phyloP scores from a whole-genome alignment of 1,140 invertebrate species.

The Dinothrombium tinctorium region DNA sequence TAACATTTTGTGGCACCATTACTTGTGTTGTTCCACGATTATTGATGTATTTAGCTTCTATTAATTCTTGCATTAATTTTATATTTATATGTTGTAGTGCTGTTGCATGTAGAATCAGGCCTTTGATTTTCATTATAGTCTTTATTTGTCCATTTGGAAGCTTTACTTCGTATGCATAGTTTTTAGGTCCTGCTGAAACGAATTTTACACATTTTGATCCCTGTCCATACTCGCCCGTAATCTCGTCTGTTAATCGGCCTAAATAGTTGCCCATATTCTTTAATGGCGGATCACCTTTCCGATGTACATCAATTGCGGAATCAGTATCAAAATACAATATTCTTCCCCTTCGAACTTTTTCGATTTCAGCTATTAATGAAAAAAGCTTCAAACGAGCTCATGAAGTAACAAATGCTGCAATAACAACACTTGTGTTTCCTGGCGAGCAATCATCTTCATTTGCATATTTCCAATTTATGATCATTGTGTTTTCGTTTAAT shows the following conservation, averaged over 20 bases:
- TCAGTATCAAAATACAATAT: slow-evolving; percentile 3
- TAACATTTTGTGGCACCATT: too few species aligned
- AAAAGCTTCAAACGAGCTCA: slow-evolving; percentile 4
- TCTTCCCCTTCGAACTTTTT: background rate
- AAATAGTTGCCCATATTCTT: slow-evolving; percentile 3
- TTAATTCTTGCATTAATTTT: too few species aligned
- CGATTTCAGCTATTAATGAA: background rate
- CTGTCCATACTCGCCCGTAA: too few species aligned
- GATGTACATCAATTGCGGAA: background rate
- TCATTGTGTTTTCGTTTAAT: too few species aligned
- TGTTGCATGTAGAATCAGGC: too few species aligned
- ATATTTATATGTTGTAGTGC: too few species aligned
- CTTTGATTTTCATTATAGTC: too few species aligned
- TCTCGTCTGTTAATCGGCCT: slow-evolving; percentile 7
- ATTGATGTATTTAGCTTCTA: too few species aligned
- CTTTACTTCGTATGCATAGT: slow-evolving; percentile 6
- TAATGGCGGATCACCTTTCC: background rate
- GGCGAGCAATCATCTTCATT: background rate
- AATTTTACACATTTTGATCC: background rate
- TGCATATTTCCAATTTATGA: background rate
- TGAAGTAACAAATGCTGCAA: slow-evolving; percentile 2
- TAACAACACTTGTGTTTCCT: background rate
- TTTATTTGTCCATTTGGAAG: background rate
- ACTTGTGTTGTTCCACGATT: too few species aligned
- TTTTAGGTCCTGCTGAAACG: slow-evolving; percentile 2